These are phyloP conservation scores for Drosophila tanythrix DNA, from an alignment of 2,888 invertebrate genomes.

Conservation along the genomic window DNA sequence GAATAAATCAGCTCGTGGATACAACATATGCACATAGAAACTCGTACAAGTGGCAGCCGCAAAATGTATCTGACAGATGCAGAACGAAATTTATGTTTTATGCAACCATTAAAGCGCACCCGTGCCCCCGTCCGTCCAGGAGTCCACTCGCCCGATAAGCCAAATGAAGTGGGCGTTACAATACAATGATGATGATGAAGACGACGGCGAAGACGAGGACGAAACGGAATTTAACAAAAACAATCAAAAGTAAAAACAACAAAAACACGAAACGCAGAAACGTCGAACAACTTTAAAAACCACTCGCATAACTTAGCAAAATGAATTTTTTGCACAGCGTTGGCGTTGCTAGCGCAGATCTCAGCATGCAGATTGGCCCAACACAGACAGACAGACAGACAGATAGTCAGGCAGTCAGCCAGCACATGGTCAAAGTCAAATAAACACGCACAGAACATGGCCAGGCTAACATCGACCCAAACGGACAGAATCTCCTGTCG, in stretches of 20 bases:
- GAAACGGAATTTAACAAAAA: constrained; percentile 42
- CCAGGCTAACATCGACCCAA: constrained; percentile 31
- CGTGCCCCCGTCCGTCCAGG: constrained; percentile 2
- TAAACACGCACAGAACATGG: constrained; percentile 69
- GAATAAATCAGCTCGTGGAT: constrained; percentile 68
- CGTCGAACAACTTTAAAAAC: constrained; percentile 41
- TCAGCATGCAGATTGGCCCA: constrained; percentile 51
- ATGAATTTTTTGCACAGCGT: constrained; percentile 59
- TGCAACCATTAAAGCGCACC: constrained; percentile 64
- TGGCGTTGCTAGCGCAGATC: constrained; percentile 73
- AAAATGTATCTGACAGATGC: constrained; percentile 75
- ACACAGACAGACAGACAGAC: constrained; percentile 18
- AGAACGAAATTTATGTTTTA: constrained; percentile 73
- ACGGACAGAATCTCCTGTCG: constrained; percentile 27
- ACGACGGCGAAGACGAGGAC: not conserved
- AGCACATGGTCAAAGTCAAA: constrained; percentile 74
- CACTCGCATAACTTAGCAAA: constrained; percentile 51
- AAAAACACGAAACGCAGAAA: not conserved
- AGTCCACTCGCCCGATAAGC: constrained; percentile 55
- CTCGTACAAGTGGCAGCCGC: constrained; percentile 40
- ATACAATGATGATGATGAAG: constrained; percentile 23
- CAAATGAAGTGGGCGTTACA: constrained; percentile 73
- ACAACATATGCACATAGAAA: constrained; percentile 32
- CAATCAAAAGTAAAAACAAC: constrained; percentile 44
- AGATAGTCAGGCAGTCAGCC: constrained; percentile 6